Evolutionary conservation across 1,140 invertebrate species (phyloP), one percentile per base, ranked within the genome.

Genomic region (Drosophila subpulchrella): DNA sequence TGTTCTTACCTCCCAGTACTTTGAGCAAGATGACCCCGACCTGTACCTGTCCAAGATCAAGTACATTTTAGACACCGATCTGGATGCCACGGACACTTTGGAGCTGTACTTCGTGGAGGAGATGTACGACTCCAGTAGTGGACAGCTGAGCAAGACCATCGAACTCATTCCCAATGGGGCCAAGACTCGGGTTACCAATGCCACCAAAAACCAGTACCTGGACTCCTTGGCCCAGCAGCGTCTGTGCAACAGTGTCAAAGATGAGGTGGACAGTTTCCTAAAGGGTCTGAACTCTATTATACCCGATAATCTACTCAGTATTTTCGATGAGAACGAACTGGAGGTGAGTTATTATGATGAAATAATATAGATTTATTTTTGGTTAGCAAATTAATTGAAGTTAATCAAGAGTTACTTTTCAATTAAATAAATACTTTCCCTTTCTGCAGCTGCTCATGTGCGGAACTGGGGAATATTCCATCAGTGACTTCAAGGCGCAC

Each of bases 321-420:
- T 98, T 91, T 98, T 99, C 93, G 98, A 98, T 93, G 98, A 99
- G 93, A 98, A 98, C 93, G 98, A 99, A 93, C 93, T 98, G 15
- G 98, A 99, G 96, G 97, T 98, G 92, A 92, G 86, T 38, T 38
- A 6, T 13, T n/a, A 39, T 5, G 13, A n/a, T 4, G 38, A 39
- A 6, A n/a, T 34, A 34, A 34, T 1, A 8, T 8, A 34, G 8
- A 34, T 8, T 24, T 1, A 24, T 24, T 24, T 24, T 24, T 24
- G 27, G 39, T 13, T 13, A 41, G 39, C 13, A n/a, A 41, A 6
- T 41, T 6, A 41, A 41, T 36, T 36, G 11, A 36, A 39, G 11
- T n/a, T 39, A 13, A 38, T 48, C 24, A 6, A 46, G 44, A 47
- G 3, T 12, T 27, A 36, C 13, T 0, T n/a, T 20, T 20, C 20